Evolutionary conservation across 1,140 invertebrate species (phyloP), one percentile per base, ranked within the genome.

Genomic region (Drosophila dunni): DNA sequence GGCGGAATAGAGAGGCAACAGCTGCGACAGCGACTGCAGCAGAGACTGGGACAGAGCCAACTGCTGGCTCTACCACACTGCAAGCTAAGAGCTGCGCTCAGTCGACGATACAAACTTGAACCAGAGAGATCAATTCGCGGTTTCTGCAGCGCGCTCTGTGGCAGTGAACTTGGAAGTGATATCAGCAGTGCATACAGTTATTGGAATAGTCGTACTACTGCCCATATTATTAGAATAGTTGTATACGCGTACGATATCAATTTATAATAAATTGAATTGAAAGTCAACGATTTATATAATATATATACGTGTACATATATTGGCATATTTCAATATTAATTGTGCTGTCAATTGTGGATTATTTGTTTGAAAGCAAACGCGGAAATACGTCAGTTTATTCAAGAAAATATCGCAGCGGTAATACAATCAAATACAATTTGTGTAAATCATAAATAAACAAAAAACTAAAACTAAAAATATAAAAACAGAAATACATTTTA

Each of bases 41-140:
- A 53, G 61, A 51, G 9, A n/a, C n/a, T 17, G 57, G 15, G 17
- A 24, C 38, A 34, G 46, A 51, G 13, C 7, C 45, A 40, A 34
- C 50, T 33, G 45, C 45, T 63, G 75, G 67, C 58, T n/a, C 29
- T 57, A 29, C 24, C 24, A 29, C 24, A 29, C 24, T 29, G 6
- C 24, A 6, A 29, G 24, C 24, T 29, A 6, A 29, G 48, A 69
- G 64, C 79, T 65, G 45, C 63, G 67, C 77, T 88, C 84, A 90
- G 85, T 90, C 85, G 58, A 53, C 78, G 68, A 78, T 65, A 79
- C 64, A 78, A 80, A 78, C 85, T 69, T 77, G 78, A 89, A 83
- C 80, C 81, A 62, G 78, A 64, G 78, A 81, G 84, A 89, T 89
- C 84, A 74, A 74, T 75, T 70, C 74, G 77, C 77, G 83, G 68